Percentiles rank a stretch among this genome's conserved stretches.
Evolutionary conservation across 1,140 invertebrate genomes (phyloP).

Genomic region (Pararge aegeria): DNA sequence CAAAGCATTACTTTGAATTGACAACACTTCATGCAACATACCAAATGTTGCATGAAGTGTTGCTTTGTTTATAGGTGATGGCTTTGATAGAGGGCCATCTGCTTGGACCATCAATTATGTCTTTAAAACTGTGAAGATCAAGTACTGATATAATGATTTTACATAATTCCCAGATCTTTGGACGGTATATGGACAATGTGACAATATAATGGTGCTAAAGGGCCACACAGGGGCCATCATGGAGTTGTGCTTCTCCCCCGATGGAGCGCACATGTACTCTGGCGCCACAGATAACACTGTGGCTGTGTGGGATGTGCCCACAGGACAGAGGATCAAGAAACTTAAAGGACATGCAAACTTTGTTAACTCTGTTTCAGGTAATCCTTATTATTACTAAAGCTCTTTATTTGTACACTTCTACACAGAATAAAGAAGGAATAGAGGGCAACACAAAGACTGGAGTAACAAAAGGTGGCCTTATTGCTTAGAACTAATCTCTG

Average conservation of each 20-base stretch:
- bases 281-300: slow-evolving; percentile 97
- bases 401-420: no score
- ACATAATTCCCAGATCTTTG: slow-evolving; percentile 89
- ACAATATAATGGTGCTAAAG: slow-evolving; percentile 95
- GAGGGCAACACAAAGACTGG: no score
- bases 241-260: slow-evolving; percentile 97
- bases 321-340: slow-evolving; percentile 93
- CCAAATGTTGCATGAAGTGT: no score
- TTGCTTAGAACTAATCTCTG: no score
- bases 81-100: no score
- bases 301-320: slow-evolving; percentile 96
- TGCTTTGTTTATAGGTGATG: no score
- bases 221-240: slow-evolving; percentile 98
- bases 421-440: no score
- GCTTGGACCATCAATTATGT: no score
- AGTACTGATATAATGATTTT: background rate
- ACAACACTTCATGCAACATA: no score
- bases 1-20: no score
- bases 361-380: slow-evolving; percentile 90
- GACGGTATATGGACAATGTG: slow-evolving; percentile 99
- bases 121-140: no score
- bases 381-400: background rate
- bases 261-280: slow-evolving; percentile 94
- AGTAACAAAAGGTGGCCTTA: no score
- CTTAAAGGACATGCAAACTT: slow-evolving; percentile 95